Evolutionary conservation across 2,888 invertebrate species (phyloP).

Genomic region (Salticus scenicus): DNA sequence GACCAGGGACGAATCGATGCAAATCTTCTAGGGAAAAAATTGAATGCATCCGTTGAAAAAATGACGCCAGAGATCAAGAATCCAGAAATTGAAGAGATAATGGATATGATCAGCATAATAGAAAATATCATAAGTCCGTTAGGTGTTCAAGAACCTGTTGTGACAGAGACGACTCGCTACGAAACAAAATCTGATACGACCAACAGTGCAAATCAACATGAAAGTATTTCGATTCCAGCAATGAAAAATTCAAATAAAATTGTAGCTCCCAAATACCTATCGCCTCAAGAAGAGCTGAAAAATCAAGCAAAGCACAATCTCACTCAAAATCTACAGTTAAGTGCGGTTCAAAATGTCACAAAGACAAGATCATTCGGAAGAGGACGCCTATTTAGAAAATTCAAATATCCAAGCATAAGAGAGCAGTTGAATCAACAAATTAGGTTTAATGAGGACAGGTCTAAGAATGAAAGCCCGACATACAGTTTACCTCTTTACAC

Average conservation of each 20-base stretch:
- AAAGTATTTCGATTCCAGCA: background rate
- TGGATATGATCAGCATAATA: slow-evolving; percentile 31
- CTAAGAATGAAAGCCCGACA: too few species aligned
- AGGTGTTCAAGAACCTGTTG: background rate
- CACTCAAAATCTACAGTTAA: too few species aligned
- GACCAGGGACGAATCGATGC: slow-evolving; percentile 31
- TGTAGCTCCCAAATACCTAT: background rate
- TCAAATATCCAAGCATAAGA: slow-evolving; percentile 47
- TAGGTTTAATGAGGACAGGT: too few species aligned
- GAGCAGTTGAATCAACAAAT: slow-evolving; percentile 50
- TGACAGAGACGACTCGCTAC: background rate
- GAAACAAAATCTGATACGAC: background rate
- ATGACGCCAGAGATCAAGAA: background rate
- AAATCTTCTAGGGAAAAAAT: slow-evolving; percentile 24
- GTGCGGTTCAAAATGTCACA: background rate
- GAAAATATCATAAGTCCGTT: slow-evolving; percentile 32
- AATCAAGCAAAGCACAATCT: background rate
- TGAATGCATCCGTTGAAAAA: slow-evolving; percentile 34
- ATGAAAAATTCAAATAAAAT: background rate
- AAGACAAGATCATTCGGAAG: slow-evolving; percentile 25
- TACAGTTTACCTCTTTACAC: too few species aligned
- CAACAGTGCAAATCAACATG: slow-evolving; percentile 1
- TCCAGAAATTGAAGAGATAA: slow-evolving; percentile 15
- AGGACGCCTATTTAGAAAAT: slow-evolving; percentile 45
- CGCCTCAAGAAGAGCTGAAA: background rate